Evolutionary conservation across 1,140 invertebrate genomes (phyloP).

Genomic region (Halesus radiatus): DNA sequence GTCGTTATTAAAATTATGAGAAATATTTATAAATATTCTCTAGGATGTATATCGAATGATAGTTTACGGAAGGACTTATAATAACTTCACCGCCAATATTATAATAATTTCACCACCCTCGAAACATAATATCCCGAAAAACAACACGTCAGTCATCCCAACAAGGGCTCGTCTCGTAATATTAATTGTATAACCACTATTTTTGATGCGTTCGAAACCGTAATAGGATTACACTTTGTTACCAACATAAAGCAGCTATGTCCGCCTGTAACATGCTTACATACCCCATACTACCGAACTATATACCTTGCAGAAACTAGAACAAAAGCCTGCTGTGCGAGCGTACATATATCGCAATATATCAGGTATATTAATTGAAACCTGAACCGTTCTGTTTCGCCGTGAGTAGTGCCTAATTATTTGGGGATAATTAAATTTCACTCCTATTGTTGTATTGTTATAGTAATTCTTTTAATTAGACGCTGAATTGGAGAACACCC

Average conservation of each 20-base stretch:
- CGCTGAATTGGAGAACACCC: no score
- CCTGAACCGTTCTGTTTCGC: background rate
- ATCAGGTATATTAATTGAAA: conserved; percentile 39
- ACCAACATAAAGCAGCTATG: conserved; percentile 4
- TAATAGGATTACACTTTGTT: conserved; percentile 30
- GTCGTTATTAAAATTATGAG: no score
- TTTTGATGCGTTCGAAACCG: conserved; percentile 21
- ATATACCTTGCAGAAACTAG: background rate
- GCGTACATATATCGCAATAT: conserved; percentile 2
- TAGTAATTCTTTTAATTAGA: no score
- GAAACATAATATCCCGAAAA: conserved; percentile 24
- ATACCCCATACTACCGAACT: background rate
- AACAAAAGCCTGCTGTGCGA: conserved; percentile 38
- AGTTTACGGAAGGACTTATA: no score
- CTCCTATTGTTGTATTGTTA: background rate
- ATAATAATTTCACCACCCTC: no score
- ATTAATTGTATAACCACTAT: conserved; percentile 12
- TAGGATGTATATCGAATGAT: no score
- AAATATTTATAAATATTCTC: no score
- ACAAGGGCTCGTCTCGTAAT: conserved; percentile 16
- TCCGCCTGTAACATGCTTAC: background rate
- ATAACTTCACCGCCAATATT: no score
- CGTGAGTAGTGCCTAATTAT: conserved; percentile 34
- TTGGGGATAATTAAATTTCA: conserved; percentile 39
- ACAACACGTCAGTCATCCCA: conserved; percentile 24